These are phyloP conservation scores for Ceratoteleas bidentatus DNA, from an alignment of 1,140 invertebrate species.

Conservation along the genomic window DNA sequence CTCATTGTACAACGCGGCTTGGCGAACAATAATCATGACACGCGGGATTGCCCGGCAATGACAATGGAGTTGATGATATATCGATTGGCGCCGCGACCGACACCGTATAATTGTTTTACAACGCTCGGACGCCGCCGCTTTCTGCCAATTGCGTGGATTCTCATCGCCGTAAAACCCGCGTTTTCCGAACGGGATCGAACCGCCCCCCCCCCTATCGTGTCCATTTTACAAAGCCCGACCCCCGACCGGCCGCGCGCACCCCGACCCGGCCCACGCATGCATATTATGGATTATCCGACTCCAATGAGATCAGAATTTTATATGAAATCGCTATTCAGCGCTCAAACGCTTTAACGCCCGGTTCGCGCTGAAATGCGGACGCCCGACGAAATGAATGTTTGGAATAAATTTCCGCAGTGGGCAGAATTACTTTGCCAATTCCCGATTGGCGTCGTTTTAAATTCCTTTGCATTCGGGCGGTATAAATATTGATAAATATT, in stretches of 20 bases:
- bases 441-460: conserved; percentile 31
- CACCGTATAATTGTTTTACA: conserved; percentile 77
- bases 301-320: conserved; percentile 67
- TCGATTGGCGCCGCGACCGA: conserved; percentile 68
- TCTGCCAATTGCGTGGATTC: conserved; percentile 56
- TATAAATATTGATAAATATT: conserved; percentile 52
- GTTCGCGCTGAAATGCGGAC: conserved; percentile 37
- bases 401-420: conserved; percentile 49
- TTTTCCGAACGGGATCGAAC: conserved; percentile 54
- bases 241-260: conserved; percentile 6
- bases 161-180: conserved; percentile 51
- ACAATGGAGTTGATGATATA: conserved; percentile 77
- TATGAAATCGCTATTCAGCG: conserved; percentile 62
- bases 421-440: conserved; percentile 44
- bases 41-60: conserved; percentile 71
- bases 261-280: conserved; percentile 46
- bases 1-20: conserved; percentile 72
- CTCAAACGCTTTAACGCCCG: conserved; percentile 54
- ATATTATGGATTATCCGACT: conserved; percentile 67
- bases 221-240: conserved; percentile 47
- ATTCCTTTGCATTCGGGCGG: conserved; percentile 29
- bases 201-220: conserved; percentile 63
- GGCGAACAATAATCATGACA: conserved; percentile 77
- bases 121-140: conserved; percentile 56
- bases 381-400: conserved; percentile 54